These are phyloP conservation scores for Dendronephthya gigantea DNA, from an alignment of 64 coral and sea anemone genomes.

Conservation along the genomic window DNA sequence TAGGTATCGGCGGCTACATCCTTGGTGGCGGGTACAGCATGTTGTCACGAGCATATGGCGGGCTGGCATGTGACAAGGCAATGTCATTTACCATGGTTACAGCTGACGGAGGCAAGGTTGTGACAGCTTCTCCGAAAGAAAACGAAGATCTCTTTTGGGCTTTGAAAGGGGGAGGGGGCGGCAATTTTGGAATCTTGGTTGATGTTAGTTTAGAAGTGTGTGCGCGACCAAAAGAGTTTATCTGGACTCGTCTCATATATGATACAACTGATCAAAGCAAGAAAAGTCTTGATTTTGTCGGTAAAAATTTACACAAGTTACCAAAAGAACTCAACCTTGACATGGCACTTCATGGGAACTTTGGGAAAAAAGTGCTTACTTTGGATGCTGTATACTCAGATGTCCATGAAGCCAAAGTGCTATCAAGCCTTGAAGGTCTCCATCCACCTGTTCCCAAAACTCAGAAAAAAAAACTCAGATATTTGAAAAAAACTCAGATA, in stretches of 20 bases:
- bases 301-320: slow-evolving; percentile 29
- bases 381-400: slow-evolving; percentile 77
- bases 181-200: slow-evolving; percentile 70
- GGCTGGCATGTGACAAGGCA: slow-evolving; percentile 66
- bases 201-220: slow-evolving; percentile 59
- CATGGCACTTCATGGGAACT: slow-evolving; percentile 64
- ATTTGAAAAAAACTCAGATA: no score
- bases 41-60: slow-evolving; percentile 78
- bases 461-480: no score
- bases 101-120: slow-evolving; percentile 40
- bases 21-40: slow-evolving; percentile 82
- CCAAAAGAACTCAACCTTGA: slow-evolving; percentile 73
- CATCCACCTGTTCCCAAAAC: no score
- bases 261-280: slow-evolving; percentile 46
- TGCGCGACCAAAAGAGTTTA: slow-evolving; percentile 51
- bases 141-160: slow-evolving; percentile 81
- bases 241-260: slow-evolving; percentile 58
- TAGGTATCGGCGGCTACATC: slow-evolving; percentile 75
- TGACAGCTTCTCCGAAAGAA: slow-evolving; percentile 37
- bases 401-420: slow-evolving; percentile 57
- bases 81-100: slow-evolving; percentile 74
- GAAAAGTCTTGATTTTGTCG: slow-evolving; percentile 30
- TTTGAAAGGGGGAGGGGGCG: slow-evolving; percentile 73
- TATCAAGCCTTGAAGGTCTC: slow-evolving; percentile 28
- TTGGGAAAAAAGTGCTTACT: slow-evolving; percentile 48